Base-by-base conservation (phyloP, 2,797 vertebrate species). In the Spinibarbus caldwelli region DNA sequence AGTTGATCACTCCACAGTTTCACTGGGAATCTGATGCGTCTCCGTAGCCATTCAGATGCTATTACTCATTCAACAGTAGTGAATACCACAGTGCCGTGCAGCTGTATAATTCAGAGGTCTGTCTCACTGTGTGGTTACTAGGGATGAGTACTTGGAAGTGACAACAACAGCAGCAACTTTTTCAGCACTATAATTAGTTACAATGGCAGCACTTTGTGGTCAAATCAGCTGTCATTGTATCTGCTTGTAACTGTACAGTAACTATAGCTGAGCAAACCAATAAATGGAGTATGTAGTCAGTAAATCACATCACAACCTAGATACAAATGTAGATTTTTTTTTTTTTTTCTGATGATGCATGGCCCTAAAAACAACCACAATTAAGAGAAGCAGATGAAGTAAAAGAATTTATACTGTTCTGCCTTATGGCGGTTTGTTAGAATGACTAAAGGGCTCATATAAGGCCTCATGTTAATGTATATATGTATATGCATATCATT, bases 21-120 rank as follows among this genome's bases (percentile, higher is more conserved):
- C 49, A 57, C 45, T 29, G 31, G n/a, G 62, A n/a, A 78, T 84
- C 54, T 41, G 47, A 57, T 43, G 64, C 7, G 29, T 78, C 45
- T 68, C 73, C 47, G 52, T 29, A 54, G 34, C 34, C n/a, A 41
- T 54, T 67, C 59, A 64, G 62, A 78, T 43, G 64, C 31, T 41
- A 52, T 84, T 49, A 68, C 34, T 54, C 73, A 84, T 67, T 84
- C 62, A 77, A 34, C 14, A 43, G 83, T 68, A 47, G 75, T 59
- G 38, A 59, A 72, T 34, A 59, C 36, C 31, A 38, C 81, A 59
- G 29, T 10, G 75, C 45, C 67, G 19, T 84, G 59, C 14, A 49
- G 15, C 41, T 83, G 68, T 75, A 64, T 66, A 83, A 77, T 83
- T 57, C 45, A 5, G 67, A 71, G 34, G 49, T 26, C 68, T 82